Conservation (phyloP, 2,797 vertebrate species). For the Molossus molossus region DNA sequence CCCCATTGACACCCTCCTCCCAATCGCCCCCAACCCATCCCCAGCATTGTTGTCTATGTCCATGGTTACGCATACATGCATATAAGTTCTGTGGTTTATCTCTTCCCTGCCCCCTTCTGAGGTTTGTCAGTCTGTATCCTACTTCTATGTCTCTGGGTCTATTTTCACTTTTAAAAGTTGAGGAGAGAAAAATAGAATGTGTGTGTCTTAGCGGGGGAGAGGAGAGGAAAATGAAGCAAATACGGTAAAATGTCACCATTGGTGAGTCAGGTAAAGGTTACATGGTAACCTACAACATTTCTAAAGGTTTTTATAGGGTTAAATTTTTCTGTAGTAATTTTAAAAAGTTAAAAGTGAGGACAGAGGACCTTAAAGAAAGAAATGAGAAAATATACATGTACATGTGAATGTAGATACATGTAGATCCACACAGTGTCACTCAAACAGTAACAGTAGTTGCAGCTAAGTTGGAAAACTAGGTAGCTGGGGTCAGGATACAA, state of each 20-base stretch:
- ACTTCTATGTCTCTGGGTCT: too few species aligned
- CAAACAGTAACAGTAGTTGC: neutral
- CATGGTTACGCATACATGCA: too few species aligned
- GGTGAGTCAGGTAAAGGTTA: neutral
- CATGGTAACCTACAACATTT: neutral
- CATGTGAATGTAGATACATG: neutral
- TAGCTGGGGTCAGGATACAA: neutral
- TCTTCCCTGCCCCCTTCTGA: too few species aligned
- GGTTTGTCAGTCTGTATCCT: too few species aligned
- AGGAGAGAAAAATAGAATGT: neutral
- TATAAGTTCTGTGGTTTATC: too few species aligned
- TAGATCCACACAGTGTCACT: neutral
- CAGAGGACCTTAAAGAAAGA: neutral
- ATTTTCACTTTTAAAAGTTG: neutral
- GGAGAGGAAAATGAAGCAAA: neutral
- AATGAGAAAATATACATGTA: neutral
- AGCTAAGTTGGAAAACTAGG: neutral
- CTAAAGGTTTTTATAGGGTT: neutral
- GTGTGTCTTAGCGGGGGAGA: neutral
- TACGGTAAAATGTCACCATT: neutral
- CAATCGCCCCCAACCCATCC: too few species aligned
- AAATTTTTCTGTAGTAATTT: neutral
- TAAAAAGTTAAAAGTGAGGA: slow-evolving; percentile 8
- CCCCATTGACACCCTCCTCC: too few species aligned
- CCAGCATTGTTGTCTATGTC: too few species aligned